phyloP scores from a whole-genome alignment of 2,888 invertebrate species.

The Apoderus coryli region DNA sequence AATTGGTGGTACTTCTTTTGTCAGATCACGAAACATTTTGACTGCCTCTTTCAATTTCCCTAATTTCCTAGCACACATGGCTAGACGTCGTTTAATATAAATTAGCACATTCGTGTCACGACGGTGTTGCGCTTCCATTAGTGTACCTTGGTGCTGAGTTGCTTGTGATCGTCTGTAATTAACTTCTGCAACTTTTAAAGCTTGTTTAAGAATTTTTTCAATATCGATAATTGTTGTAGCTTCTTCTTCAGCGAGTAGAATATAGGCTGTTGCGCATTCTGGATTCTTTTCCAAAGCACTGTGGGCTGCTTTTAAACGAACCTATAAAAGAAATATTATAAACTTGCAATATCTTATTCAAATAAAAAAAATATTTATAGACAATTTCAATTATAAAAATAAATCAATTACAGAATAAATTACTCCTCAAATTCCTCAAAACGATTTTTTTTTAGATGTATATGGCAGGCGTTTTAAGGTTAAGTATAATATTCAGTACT shows the following conservation, averaged over 20 bases:
- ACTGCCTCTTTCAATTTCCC: conserved; percentile 90
- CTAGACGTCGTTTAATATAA: conserved; percentile 83
- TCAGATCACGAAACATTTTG: conserved; percentile 91
- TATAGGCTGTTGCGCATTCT: conserved; percentile 90
- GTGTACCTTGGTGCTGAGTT: conserved; percentile 55
- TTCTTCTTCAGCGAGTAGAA: conserved; percentile 92
- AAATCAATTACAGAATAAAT: no score
- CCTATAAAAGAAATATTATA: no score
- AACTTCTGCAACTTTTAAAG: conserved; percentile 69
- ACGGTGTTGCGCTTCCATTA: conserved; percentile 64
- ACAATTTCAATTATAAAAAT: no score
- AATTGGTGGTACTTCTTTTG: conserved; percentile 91
- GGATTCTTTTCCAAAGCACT: conserved; percentile 74
- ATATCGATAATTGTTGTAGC: conserved; percentile 82
- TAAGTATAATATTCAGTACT: no score
- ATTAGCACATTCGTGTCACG: conserved; percentile 88
- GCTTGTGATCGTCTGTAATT: conserved; percentile 63
- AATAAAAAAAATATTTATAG: no score
- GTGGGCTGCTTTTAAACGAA: conserved; percentile 75
- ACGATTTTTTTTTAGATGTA: no score
- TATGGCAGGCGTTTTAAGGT: no score
- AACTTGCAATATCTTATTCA: no score
- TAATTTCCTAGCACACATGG: conserved; percentile 94
- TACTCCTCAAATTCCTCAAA: no score
- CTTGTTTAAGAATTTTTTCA: conserved; percentile 70